phyloP scores from a whole-genome alignment of 2,113 vertebrate genomes.

The Aegotheles bennettii region DNA sequence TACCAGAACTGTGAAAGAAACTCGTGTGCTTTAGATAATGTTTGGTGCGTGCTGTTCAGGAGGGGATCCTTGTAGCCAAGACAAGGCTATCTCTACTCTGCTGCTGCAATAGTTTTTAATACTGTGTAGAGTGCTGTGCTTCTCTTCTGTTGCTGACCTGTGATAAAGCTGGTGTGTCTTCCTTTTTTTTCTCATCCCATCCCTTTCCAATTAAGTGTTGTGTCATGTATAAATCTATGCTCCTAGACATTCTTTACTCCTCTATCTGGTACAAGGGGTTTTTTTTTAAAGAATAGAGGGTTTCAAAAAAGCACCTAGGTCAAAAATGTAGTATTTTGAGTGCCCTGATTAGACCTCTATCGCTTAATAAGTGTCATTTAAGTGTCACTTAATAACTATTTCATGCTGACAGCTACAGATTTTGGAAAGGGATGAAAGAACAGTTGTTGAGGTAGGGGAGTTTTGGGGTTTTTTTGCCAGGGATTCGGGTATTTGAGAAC shows the following conservation, averaged over 20 bases:
- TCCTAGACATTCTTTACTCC: not conserved
- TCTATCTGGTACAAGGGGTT: not conserved
- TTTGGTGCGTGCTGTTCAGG: not conserved
- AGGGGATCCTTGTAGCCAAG: not conserved
- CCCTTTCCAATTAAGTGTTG: constrained; percentile 18
- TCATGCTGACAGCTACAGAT: not conserved
- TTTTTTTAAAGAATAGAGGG: not conserved
- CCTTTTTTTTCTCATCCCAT: not conserved
- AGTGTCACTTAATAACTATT: not conserved
- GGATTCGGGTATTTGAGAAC: not conserved
- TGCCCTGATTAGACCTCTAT: not conserved
- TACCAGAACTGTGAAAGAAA: not conserved
- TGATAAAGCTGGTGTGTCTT: not conserved
- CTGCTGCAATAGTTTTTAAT: constrained; percentile 17
- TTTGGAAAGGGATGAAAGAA: not conserved
- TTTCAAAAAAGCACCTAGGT: not conserved
- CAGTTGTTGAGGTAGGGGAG: not conserved
- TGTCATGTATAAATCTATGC: not conserved
- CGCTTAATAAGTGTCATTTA: not conserved
- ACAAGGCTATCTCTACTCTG: not conserved
- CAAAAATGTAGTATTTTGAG: not conserved
- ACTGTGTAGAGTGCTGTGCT: constrained; percentile 7
- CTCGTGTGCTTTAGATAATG: not conserved
- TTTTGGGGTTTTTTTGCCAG: not conserved
- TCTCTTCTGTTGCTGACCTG: constrained; percentile 8